Evolutionary conservation across 1,140 invertebrate genomes (phyloP).

Genomic region (Drosophila willistoni): DNA sequence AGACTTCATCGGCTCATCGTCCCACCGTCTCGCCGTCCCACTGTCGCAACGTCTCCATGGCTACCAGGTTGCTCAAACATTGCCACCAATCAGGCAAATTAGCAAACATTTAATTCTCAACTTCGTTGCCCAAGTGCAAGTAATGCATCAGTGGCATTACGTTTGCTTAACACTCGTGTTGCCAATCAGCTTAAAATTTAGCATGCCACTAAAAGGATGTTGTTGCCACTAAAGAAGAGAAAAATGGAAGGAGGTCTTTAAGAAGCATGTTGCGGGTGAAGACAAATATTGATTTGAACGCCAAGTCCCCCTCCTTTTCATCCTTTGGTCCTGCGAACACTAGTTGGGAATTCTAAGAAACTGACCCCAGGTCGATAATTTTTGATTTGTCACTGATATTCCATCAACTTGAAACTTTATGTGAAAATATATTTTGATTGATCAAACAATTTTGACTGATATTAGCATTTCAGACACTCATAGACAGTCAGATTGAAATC

Average conservation of each 20-base stretch:
- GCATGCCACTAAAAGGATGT: constrained; percentile 18
- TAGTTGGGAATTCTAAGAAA: not conserved
- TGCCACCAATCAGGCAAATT: constrained; percentile 69
- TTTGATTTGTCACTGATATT: too few species aligned
- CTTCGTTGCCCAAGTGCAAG: constrained; percentile 68
- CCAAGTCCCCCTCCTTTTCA: not conserved
- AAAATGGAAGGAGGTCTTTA: not conserved
- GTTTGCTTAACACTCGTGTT: constrained; percentile 49
- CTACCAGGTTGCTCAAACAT: constrained; percentile 23
- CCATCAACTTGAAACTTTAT: too few species aligned
- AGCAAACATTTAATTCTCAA: constrained; percentile 73
- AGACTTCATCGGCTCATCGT: constrained; percentile 5
- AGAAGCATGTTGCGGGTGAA: constrained; percentile 8
- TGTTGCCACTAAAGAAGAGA: not conserved
- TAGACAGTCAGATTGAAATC: too few species aligned
- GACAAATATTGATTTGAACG: constrained; percentile 17
- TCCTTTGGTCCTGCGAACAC: not conserved
- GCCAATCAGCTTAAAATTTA: constrained; percentile 74
- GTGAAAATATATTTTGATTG: too few species aligned
- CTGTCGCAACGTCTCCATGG: not conserved
- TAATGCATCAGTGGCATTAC: constrained; percentile 33
- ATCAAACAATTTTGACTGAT: too few species aligned
- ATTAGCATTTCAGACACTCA: too few species aligned
- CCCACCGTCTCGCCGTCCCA: not conserved
- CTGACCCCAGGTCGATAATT: too few species aligned